Evolutionary conservation across 2,113 vertebrate genomes (phyloP), one percentile per base, ranked within the genome.

Genomic region (Cheilinus undulatus): DNA sequence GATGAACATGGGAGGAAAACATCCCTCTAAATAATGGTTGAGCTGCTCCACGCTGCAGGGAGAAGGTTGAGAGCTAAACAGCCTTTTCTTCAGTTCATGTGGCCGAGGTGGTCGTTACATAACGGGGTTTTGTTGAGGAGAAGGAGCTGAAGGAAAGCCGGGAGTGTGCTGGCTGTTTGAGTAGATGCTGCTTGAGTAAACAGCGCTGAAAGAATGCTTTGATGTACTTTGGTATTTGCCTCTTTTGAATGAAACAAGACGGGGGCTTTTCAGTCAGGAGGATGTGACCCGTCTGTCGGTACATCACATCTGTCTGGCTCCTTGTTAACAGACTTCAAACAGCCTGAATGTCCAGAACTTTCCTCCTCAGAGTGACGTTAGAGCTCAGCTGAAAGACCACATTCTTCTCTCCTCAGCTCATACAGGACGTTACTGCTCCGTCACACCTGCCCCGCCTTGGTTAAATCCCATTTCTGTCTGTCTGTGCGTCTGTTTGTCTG

Each of bases 11-110:
- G 73, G 69, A 64, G 64, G 63, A 78, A 78, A 76, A 84, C 82
- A 87, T 90, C 90, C 78, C 82, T 69, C 50, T 80, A 78, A 82
- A 65, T 86, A 79, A 86, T 72, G 57, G 58, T 62, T 26, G 78
- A 83, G 87, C 78, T 68, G 77, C 68, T 85, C 52, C 34, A 43
- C 19, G 13, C 75, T 56, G 73, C 17, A 15, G 66, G 57, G 67
- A 74, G 70, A 78, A 85, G 68, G 68, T 59, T 57, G 40, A 70
- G 85, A 72, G 77, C 81, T 78, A 78, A 88, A 76, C 32, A 56
- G 70, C 26, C 73, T 74, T 80, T 85, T 83, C 73, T 78, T 80
- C 51, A 15, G 64, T 73, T 88, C 83, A 66, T 83, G 80, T 86
- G 80, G 79, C 68, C 66, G 27, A 38, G 49, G 57, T 86, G 70